Evolutionary conservation across 2,888 invertebrate species (phyloP).

Genomic region (Drosophila peninsularis): DNA sequence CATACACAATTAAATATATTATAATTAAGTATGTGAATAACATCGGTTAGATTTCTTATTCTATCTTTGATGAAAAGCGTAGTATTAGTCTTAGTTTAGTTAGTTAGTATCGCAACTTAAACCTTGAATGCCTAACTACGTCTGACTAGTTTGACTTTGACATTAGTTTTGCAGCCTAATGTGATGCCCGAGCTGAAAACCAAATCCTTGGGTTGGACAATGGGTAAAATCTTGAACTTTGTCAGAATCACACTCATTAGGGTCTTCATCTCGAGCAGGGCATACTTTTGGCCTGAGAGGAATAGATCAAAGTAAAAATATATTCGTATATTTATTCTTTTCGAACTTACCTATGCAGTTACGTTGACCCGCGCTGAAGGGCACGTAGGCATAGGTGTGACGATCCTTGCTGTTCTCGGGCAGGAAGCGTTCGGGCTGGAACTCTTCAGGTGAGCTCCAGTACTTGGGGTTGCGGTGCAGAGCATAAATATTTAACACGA

Average conservation of each 20-base stretch:
- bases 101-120: neutral
- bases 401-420: slow-evolving; percentile 85
- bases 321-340: neutral
- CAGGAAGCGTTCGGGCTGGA: slow-evolving; percentile 77
- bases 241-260: slow-evolving; percentile 67
- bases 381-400: slow-evolving; percentile 80
- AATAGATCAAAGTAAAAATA: accelerated
- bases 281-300: slow-evolving; percentile 73
- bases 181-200: slow-evolving; percentile 48
- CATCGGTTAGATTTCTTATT: neutral
- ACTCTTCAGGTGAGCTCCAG: slow-evolving; percentile 73
- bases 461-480: slow-evolving; percentile 74
- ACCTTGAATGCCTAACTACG: slow-evolving; percentile 17
- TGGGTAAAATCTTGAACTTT: slow-evolving; percentile 59
- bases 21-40: neutral
- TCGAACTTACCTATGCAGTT: slow-evolving; percentile 79
- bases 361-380: slow-evolving; percentile 83
- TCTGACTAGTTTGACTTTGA: slow-evolving; percentile 57
- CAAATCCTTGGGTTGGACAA: slow-evolving; percentile 43
- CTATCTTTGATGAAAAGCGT: neutral
- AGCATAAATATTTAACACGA: slow-evolving; percentile 71
- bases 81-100: neutral
- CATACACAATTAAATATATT: neutral
- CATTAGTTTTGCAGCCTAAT: slow-evolving; percentile 43
- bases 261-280: slow-evolving; percentile 77